Evolutionary conservation across 1,140 invertebrate genomes (phyloP).

Genomic region (Lethocerus indicus): DNA sequence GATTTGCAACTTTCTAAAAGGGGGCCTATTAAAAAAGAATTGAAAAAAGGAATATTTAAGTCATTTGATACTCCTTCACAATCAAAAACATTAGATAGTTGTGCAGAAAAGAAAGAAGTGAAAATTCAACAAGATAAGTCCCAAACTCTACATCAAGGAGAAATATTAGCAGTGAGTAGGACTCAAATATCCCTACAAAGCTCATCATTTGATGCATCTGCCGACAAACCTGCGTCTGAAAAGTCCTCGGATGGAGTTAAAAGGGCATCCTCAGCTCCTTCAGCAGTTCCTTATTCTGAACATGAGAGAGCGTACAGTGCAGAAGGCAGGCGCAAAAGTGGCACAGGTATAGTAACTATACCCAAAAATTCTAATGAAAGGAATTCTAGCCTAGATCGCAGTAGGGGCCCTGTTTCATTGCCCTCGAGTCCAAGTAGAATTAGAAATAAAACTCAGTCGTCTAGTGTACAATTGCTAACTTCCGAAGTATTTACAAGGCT

Average conservation of each 20-base stretch:
- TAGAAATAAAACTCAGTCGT: constrained; percentile 19
- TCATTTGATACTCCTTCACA: no score
- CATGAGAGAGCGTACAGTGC: constrained; percentile 5
- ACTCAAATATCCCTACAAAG: constrained; percentile 12
- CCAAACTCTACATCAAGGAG: background rate
- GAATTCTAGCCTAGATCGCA: constrained; percentile 18
- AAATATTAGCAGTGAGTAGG: constrained; percentile 1
- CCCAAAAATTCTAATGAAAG: constrained; percentile 12
- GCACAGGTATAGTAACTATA: constrained; percentile 7
- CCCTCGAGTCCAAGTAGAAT: constrained; percentile 28
- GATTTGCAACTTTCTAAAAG: no score
- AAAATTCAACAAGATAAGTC: constrained; percentile 2
- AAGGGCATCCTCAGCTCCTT: constrained; percentile 17
- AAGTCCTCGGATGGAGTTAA: constrained; percentile 9
- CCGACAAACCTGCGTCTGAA: constrained; percentile 9
- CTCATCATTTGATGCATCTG: constrained; percentile 9
- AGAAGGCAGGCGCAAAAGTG: constrained; percentile 13
- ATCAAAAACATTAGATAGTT: no score
- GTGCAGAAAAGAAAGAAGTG: constrained; percentile 3
- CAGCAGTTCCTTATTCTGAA: constrained; percentile 8
- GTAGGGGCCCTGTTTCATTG: constrained; percentile 30
- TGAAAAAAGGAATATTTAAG: no score
- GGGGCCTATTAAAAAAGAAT: no score
- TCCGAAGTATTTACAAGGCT: constrained; percentile 41
- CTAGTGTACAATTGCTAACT: constrained; percentile 33